Evolutionary conservation across 2,113 vertebrate species (phyloP).

Genomic region (Cheilinus undulatus): DNA sequence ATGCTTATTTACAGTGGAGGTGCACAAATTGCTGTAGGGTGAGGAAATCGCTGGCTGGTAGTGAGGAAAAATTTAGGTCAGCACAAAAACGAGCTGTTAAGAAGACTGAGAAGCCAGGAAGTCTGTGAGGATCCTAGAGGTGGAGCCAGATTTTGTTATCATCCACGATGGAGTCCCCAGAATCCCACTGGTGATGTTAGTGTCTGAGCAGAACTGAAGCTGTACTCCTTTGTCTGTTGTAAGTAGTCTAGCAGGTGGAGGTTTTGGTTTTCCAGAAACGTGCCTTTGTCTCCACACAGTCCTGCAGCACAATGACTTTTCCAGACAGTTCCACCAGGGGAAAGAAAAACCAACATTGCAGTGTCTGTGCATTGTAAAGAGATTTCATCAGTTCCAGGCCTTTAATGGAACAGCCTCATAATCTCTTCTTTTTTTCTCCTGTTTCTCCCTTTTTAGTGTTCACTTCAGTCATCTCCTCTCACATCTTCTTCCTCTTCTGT

Average conservation of each 20-base stretch:
- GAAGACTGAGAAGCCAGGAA: conserved; percentile 25
- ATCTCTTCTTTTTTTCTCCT: conserved; percentile 20
- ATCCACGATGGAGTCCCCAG: conserved; percentile 26
- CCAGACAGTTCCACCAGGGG: conserved; percentile 36
- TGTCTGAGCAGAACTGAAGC: not conserved
- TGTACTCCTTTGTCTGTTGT: conserved; percentile 26
- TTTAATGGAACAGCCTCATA: conserved; percentile 40
- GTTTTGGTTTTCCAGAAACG: conserved; percentile 33
- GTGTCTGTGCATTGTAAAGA: conserved; percentile 8
- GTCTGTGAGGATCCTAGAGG: conserved; percentile 12
- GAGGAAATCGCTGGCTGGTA: conserved; percentile 22
- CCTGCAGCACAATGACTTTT: conserved; percentile 45
- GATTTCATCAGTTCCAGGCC: conserved; percentile 22
- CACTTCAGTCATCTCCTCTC: conserved; percentile 35
- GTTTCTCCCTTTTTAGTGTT: conserved; percentile 36
- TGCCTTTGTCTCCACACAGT: conserved; percentile 15
- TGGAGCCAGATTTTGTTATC: conserved; percentile 28
- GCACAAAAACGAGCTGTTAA: conserved; percentile 14
- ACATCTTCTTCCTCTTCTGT: conserved; percentile 34
- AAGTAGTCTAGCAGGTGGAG: conserved; percentile 54
- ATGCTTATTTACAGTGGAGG: conserved; percentile 5
- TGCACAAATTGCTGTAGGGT: conserved; percentile 3
- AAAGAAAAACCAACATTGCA: conserved; percentile 25
- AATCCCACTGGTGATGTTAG: conserved; percentile 25
- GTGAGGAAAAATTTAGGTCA: conserved; percentile 38